These are phyloP conservation scores for Sebastes matsubarae DNA, from an alignment of 2,797 vertebrate genomes.

Conservation along the genomic window DNA sequence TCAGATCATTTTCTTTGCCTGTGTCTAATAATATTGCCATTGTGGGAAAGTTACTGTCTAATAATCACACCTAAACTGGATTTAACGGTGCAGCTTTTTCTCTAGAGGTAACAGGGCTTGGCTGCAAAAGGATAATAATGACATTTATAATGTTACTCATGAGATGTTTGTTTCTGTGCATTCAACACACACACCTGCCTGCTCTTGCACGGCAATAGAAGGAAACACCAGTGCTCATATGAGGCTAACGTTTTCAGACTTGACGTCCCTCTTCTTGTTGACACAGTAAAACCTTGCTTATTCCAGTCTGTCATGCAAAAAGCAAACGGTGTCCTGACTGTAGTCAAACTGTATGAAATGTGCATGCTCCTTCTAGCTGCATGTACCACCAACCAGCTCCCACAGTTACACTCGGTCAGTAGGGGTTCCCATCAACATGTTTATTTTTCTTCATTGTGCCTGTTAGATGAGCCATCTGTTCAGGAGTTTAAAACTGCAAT, in stretches of 20 bases:
- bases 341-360: slow-evolving; percentile 1
- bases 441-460: slow-evolving; percentile 5
- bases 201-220: not conserved
- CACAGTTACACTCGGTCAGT: not conserved
- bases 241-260: not conserved
- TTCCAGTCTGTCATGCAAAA: slow-evolving; percentile 10
- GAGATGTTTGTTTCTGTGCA: not conserved
- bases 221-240: not conserved
- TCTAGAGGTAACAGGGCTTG: slow-evolving; percentile 14
- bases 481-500: slow-evolving; percentile 31
- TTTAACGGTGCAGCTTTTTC: slow-evolving; percentile 20
- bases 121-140: not conserved
- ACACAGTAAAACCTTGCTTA: slow-evolving; percentile 32
- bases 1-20: slow-evolving; percentile 25
- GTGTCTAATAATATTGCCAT: slow-evolving; percentile 38
- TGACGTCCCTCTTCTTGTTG: not conserved
- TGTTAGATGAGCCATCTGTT: slow-evolving; percentile 45
- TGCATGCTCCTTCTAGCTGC: slow-evolving; percentile 21
- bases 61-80: slow-evolving; percentile 29
- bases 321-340: not conserved
- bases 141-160: slow-evolving; percentile 1
- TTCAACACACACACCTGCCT: not conserved
- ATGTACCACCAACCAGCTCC: slow-evolving; percentile 10
- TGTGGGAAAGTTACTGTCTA: slow-evolving; percentile 43
- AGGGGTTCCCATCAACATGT: slow-evolving; percentile 10